Percentiles rank a stretch among this genome's conserved stretches.
Conservation (phyloP, 2,113 vertebrate genomes). For the Neolamprologus kungweensis region DNA sequence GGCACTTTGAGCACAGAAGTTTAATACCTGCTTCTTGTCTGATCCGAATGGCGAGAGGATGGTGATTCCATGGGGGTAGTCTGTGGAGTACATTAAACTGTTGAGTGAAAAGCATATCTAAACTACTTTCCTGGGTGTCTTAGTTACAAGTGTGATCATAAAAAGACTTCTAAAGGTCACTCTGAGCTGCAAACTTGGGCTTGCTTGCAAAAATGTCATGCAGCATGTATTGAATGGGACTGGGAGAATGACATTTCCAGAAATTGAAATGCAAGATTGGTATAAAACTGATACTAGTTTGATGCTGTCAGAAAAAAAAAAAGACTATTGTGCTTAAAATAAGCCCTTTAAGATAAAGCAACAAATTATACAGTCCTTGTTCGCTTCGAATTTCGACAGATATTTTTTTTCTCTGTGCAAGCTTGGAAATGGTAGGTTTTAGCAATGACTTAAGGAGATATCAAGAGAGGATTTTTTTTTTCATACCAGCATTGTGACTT, state of each 20-base stretch:
- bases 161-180: not conserved
- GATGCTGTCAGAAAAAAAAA: not conserved
- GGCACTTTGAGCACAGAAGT: conserved; percentile 91
- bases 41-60: conserved; percentile 90
- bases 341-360: not conserved
- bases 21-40: conserved; percentile 92
- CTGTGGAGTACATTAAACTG: conserved; percentile 57
- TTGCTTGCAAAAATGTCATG: not conserved
- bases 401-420: not conserved
- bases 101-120: not conserved
- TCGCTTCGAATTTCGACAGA: not conserved
- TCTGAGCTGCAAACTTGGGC: not conserved
- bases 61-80: conserved; percentile 95
- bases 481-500: conserved; percentile 43
- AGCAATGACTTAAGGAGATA: not conserved
- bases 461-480: not conserved
- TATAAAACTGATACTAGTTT: not conserved
- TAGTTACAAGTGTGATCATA: not conserved
- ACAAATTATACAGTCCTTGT: not conserved
- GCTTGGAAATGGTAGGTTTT: not conserved
- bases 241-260: not conserved
- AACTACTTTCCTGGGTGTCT: not conserved
- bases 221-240: not conserved
- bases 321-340: not conserved
- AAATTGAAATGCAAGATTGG: not conserved